A percentile compares a stretch with the other conserved stretches of the same genome.
These are phyloP conservation scores for Taenioides sp. DNA, from an alignment of 2,797 vertebrate species.

Conservation along the genomic window DNA sequence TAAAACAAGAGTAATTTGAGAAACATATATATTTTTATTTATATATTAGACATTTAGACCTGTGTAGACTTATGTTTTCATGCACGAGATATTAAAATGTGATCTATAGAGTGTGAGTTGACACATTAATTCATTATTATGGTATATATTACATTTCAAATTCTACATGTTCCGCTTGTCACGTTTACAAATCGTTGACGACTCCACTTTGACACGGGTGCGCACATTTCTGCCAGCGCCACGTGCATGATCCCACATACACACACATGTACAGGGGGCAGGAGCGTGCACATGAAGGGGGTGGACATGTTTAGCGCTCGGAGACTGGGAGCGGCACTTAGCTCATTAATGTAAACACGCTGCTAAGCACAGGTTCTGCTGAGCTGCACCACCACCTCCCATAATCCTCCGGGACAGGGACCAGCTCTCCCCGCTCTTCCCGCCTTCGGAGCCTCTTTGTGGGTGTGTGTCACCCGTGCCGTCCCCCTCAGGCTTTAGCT, in stretches of 20 bases:
- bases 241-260: background rate
- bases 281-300: constrained; percentile 8
- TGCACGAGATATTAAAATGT: no score
- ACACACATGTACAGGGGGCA: background rate
- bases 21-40: no score
- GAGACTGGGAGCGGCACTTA: constrained; percentile 50
- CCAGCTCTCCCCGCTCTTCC: constrained; percentile 36
- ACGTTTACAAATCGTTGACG: background rate
- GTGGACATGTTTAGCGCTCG: constrained; percentile 31
- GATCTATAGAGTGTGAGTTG: no score
- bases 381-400: constrained; percentile 56
- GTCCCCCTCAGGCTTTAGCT: constrained; percentile 36
- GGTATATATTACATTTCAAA: background rate
- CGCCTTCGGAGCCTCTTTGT: constrained; percentile 31
- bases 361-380: constrained; percentile 60
- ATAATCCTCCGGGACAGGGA: constrained; percentile 51
- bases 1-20: no score
- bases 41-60: no score
- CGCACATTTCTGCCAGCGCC: constrained; percentile 25
- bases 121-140: no score
- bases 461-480: constrained; percentile 24
- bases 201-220: background rate
- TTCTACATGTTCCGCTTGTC: background rate
- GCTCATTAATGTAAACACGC: constrained; percentile 66
- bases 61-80: no score